Evolutionary conservation across 2,888 invertebrate genomes (phyloP), one percentile per base, ranked within the genome.

Genomic region (Drosophila paramelanica): DNA sequence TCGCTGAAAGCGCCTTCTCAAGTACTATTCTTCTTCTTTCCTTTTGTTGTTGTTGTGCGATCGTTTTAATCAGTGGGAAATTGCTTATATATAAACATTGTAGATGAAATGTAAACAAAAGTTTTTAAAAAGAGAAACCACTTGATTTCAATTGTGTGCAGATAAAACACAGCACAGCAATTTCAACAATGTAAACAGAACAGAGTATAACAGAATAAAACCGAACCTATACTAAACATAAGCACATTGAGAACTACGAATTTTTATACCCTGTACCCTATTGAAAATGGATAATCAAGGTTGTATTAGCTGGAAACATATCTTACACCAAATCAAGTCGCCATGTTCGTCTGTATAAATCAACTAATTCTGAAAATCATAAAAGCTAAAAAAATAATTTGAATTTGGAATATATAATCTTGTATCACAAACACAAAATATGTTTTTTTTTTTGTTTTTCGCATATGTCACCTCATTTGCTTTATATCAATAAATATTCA

Each of bases 61-160:
- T 25, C 33, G 55, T 17, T 64, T 71, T 82, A 70, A 83, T 83
- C 75, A 70, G 76, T 62, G 60, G 52, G 39, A 45, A 83, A 78
- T 72, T 76, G 65, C 64, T 67, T 74, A 66, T 68, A 59, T 66
- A 66, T 61, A 71, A 66, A 69, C 56, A 73, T 45, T 74, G 60
- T 59, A 8, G 13, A 50, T 38, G 42, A 58, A 59, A 55, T 59
- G 68, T 64, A 84, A 79, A 74, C 68, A 77, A 25, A 27, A 52
- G 27, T 38, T 49, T 36, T 45, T 43, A 39, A 36, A 38, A 23
- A 11, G 23, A 20, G 23, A 20, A 23, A 43, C 20, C 53, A 59
- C 74, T 74, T 74, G 58, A 73, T 67, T 78, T 53, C 51, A 72
- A 73, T 68, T 59, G 60, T 50, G 41, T 62, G 52, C 55, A 57